Conservation (phyloP, 2,888 invertebrate genomes). For the Acanthacorydalis orientalis region DNA sequence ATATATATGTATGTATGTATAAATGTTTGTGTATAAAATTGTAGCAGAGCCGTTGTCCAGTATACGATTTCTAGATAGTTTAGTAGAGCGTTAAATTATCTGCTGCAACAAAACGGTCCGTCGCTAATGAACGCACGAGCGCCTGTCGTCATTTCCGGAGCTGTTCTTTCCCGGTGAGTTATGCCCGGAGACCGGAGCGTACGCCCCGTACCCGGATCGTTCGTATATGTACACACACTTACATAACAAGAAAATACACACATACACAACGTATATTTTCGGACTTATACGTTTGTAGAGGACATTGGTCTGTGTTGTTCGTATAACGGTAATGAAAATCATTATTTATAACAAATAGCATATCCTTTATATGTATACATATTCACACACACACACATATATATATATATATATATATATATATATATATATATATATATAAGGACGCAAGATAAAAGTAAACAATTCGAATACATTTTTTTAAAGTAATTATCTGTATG, state of each 20-base stretch:
- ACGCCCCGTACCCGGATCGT: no score
- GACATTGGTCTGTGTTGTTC: neutral
- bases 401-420: no score
- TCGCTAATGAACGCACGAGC: neutral
- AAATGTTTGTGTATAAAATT: neutral
- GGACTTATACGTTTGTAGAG: neutral
- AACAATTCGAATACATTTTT: no score
- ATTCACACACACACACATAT: no score
- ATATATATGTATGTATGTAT: neutral
- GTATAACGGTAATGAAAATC: no score
- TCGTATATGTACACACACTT: no score
- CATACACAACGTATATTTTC: neutral
- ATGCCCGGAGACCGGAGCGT: neutral
- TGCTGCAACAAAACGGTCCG: neutral
- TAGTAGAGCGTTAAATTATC: neutral
- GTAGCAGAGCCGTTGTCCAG: neutral
- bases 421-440: no score
- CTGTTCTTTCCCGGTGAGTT: neutral
- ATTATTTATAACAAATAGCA: no score
- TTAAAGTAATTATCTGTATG: no score
- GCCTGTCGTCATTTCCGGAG: neutral
- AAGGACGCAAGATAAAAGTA: no score
- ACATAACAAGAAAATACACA: neutral
- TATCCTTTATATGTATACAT: no score
- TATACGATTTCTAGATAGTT: neutral